Base-by-base conservation (phyloP, 2,888 invertebrate genomes). In the Epinotia bilunana region DNA sequence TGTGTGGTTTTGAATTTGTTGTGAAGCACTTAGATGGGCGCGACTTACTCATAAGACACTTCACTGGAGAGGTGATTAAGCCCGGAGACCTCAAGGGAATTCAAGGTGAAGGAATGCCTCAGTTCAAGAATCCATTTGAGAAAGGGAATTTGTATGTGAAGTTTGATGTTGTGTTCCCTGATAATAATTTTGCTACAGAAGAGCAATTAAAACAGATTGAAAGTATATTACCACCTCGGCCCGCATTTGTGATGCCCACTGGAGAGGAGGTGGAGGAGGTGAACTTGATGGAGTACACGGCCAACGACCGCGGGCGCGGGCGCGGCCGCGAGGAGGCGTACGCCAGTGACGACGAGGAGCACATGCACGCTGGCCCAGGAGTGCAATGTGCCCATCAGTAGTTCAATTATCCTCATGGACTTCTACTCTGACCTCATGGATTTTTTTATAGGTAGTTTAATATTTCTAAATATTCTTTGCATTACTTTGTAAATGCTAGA, bases 21-120 rank as follows among this genome's bases (percentile, higher is more conserved):
- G 92, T 99, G n/a, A 96, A 96, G 85, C 99, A 99, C 90, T 95
- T 99, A 81, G 99, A 99, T 93, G 98, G 97, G 0, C 95, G 98
- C 65, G 96, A 97, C 84, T 92, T 99, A 77, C 94, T 98, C 71
- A 95, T 99, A 72, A 96, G 95, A 87, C 96, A 96, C 82, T 95
- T 96, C 70, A 95, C 97, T 6, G 99, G 98, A 18, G 95, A 97
- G 81, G 96, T 99, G 20, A 95, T 99, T 78, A 96, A 97, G 83
- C 98, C 98, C 72, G 97, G 97, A 87, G 95, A 95, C 84, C 90
- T 97, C 3, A 97, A 97, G 88, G 96, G 96, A 77, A 96, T 99
- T 73, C 93, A 94, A 77, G 97, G 96, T 6, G 98, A 98, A 90
- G 99, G 99, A 28, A 99, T 99, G 98, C 99, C 99, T 1, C 94